Evolutionary conservation across 2,888 invertebrate genomes (phyloP), one percentile per base, ranked within the genome.

Genomic region (Morpho achilles): DNA sequence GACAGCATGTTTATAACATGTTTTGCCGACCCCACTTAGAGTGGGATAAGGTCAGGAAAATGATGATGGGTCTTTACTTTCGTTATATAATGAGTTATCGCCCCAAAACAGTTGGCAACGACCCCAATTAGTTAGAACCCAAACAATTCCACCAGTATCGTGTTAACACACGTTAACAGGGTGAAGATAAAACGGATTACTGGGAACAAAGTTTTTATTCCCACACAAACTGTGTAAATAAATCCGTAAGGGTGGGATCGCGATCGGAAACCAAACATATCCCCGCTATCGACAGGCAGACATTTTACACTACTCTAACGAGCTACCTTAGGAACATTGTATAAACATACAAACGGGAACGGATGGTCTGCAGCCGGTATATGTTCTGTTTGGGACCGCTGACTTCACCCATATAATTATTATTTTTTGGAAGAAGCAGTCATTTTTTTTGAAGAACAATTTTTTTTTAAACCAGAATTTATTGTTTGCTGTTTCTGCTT

Each of bases 261-360:
- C 57, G 53, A 56, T 56, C 61, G 60, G 58, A 60, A 60, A 56
- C 59, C 56, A 50, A 53, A 59, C 62, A 60, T 53, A 64, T 60
- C 63, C 62, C 60, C 53, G 61, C 55, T 40, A 61, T 59, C 63
- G 61, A 59, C 61, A 59, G 57, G 39, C 22, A 46, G 60, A 56
- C 41, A 53, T 53, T 53, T 46, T 45, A 46, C 40, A 40, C 4
- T 22, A 22, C 9, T 16, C 53, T 22, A 53, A 53, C 53, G 53
- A 53, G 53, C 53, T 53, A 46, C 53, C 46, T 40, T 10, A 9
- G 53, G 46, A 53, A 53, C 53, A 5, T 39, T 45, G 46, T 22
- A 23, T 53, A 53, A 53, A 53, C 53, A 53, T 9, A 46, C 46
- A 40, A 10, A 53, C 44, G 9, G 23, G 7, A 44, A 46, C 39